phyloP scores from a whole-genome alignment of 2,888 invertebrate genomes.

The Amphipyra berbera region DNA sequence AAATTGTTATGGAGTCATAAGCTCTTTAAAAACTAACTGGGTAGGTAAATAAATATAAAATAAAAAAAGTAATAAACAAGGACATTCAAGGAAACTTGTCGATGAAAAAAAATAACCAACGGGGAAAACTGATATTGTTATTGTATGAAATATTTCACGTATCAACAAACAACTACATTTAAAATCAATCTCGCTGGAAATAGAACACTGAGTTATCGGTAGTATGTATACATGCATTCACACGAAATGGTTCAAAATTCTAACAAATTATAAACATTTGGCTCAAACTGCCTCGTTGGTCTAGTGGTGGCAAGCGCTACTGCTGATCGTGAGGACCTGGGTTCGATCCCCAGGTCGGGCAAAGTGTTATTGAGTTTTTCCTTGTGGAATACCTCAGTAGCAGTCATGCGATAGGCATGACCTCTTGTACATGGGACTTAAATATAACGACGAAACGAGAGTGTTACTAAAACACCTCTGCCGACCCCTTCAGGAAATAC shows the following conservation, averaged over 20 bases:
- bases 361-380: too few relatives aligned
- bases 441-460: too few relatives aligned
- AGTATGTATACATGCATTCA: slow-evolving; percentile 16
- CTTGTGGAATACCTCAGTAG: too few relatives aligned
- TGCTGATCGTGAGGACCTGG: too few relatives aligned
- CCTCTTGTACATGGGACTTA: too few relatives aligned
- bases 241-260: not conserved
- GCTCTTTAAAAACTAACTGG: not conserved
- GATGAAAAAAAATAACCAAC: slow-evolving; percentile 31
- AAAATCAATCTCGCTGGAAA: slow-evolving; percentile 49
- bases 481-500: too few relatives aligned
- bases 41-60: not conserved
- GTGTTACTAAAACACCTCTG: too few relatives aligned
- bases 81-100: slow-evolving; percentile 20
- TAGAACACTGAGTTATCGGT: slow-evolving; percentile 29
- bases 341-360: too few relatives aligned
- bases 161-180: slow-evolving; percentile 52
- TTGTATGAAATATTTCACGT: slow-evolving; percentile 38
- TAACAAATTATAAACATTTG: slow-evolving; percentile 17
- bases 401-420: too few relatives aligned
- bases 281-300: too few relatives aligned
- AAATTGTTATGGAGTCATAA: too few relatives aligned
- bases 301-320: too few relatives aligned
- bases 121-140: slow-evolving; percentile 40
- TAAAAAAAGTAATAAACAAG: slow-evolving; percentile 26